Evolutionary conservation across 2,888 invertebrate genomes (phyloP).

Genomic region (Dryococelus australis): DNA sequence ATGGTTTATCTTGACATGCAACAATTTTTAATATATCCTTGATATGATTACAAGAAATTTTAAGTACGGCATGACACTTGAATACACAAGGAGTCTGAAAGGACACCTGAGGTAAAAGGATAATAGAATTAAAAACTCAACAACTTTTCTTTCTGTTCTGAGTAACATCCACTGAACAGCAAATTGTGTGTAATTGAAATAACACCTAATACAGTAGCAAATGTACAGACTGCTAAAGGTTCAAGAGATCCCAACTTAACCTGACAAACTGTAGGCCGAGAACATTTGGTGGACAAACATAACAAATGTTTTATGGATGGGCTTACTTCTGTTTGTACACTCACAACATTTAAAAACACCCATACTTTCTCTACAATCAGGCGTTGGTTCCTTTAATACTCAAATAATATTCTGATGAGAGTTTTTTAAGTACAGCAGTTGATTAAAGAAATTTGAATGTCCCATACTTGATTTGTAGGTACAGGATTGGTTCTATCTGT

Average conservation of each 20-base stretch:
- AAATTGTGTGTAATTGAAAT: slow-evolving; percentile 45
- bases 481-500: slow-evolving; percentile 25
- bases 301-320: slow-evolving; percentile 25
- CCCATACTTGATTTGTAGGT: not conserved
- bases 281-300: not conserved
- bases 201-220: slow-evolving; percentile 48
- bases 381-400: slow-evolving; percentile 19
- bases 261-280: not conserved
- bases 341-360: slow-evolving; percentile 25
- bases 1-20: not conserved
- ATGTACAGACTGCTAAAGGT: slow-evolving; percentile 44
- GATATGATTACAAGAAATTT: not conserved
- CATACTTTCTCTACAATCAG: not conserved
- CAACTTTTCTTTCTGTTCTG: slow-evolving; percentile 44
- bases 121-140: slow-evolving; percentile 37
- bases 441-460: not conserved
- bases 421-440: not conserved
- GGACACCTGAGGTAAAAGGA: not conserved
- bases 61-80: not conserved
- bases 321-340: slow-evolving; percentile 21
- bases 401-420: not conserved
- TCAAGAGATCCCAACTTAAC: slow-evolving; percentile 23
- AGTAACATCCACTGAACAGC: slow-evolving; percentile 48
- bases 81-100: not conserved
- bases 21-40: not conserved